Conservation (phyloP, 1,140 invertebrate species). For the Drosophila leontia region DNA sequence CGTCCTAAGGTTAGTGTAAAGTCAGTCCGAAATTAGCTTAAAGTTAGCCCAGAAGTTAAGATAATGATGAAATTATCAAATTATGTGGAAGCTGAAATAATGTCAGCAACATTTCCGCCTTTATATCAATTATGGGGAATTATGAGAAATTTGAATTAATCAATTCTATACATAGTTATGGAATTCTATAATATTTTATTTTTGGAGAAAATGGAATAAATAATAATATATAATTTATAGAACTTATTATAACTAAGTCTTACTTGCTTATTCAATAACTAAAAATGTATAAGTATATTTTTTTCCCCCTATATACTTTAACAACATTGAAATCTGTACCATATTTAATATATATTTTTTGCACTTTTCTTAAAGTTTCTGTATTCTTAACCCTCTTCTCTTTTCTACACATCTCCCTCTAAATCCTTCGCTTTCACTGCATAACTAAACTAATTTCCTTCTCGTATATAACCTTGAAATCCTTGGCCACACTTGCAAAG, state of each 20-base stretch:
- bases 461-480: constrained; percentile 46
- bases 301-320: background rate
- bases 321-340: background rate
- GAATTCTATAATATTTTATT: no score
- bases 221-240: background rate
- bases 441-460: constrained; percentile 58
- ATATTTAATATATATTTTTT: background rate
- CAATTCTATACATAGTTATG: no score
- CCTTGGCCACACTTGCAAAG: constrained; percentile 28
- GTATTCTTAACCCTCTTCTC: no score
- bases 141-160: background rate
- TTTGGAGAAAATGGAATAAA: no score
- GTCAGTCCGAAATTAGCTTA: constrained; percentile 11
- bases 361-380: background rate
- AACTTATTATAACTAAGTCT: background rate
- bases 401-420: background rate
- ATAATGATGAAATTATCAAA: constrained; percentile 9
- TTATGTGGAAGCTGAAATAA: background rate
- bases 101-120: background rate
- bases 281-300: background rate
- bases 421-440: constrained; percentile 22
- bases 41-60: constrained; percentile 6
- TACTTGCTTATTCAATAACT: background rate
- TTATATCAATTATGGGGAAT: background rate
- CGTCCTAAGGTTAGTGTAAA: constrained; percentile 18